Base-by-base conservation (phyloP, 92 coral and sea anemone species). In the Metridium senile region DNA sequence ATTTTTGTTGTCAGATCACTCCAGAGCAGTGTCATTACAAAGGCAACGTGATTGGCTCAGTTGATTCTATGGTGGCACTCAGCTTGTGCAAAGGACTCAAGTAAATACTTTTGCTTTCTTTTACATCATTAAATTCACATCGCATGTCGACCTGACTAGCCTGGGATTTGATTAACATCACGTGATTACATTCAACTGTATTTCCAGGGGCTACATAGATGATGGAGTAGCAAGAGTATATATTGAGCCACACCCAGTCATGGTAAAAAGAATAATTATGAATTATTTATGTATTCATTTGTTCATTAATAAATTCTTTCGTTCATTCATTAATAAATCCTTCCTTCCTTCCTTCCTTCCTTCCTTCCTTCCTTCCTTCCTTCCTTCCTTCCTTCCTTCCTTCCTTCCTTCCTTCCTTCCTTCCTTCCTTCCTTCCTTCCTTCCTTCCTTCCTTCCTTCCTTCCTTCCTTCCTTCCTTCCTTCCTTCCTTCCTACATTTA, bases 1-100 rank as follows among this genome's bases (percentile, higher is more conserved):
- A 0, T 62, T 31, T 67, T 35, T 21, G 1, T 17, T 25, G 26
- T 7, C 10, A 71, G 75, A 71, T 71, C 0, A 4, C 75, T 1
- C 75, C 75, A 27, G 75, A 71, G 62, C 72, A 80, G 59, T 88
- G 93, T 26, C 89, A 88, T 35, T 88, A 88, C 54, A 88, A 76
- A 70, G 93, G 93, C 45, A 72, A 80, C 29, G 89, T 88, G 47
- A 52, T 25, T 34, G 93, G 89, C 1, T 75, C 68, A 70, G 71
- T 31, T 26, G 77, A 67, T 28, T 88, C 93, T 9, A 67, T 71
- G 31, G 93, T 88, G 16, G 74, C 85, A 33, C 75, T 88, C 35
- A 83, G 74, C 33, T 80, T 85, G 20, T 88, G 89, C 58, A 68
- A 84, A 27, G 93, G 93, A 30, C 62, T 88, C 32, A 84, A 84